Conservation (phyloP, 2,888 invertebrate species). For the Drosophila falleni region DNA sequence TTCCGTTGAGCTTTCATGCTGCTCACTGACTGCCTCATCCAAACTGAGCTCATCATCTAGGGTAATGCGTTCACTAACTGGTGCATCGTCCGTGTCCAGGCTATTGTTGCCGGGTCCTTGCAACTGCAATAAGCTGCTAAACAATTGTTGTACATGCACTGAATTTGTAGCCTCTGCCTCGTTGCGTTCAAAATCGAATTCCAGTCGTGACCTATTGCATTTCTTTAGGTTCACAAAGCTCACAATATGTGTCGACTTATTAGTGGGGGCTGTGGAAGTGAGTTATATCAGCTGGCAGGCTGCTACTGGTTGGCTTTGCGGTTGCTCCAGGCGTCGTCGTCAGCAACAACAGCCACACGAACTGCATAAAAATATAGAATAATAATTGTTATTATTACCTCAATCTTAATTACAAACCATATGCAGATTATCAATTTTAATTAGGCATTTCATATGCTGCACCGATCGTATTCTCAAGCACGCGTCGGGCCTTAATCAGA, state of each 20-base stretch:
- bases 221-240: constrained; percentile 69
- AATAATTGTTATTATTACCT: constrained; percentile 28
- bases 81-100: constrained; percentile 69
- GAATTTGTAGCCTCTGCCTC: constrained; percentile 59
- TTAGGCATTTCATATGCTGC: constrained; percentile 63
- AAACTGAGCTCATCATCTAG: constrained; percentile 66
- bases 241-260: constrained; percentile 65
- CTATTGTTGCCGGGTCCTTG: constrained; percentile 50
- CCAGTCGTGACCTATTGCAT: constrained; percentile 42
- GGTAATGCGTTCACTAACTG: constrained; percentile 60
- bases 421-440: constrained; percentile 49
- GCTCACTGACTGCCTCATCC: constrained; percentile 56
- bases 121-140: constrained; percentile 67
- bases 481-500: constrained; percentile 55
- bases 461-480: constrained; percentile 17
- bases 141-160: constrained; percentile 63
- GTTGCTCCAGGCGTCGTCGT: constrained; percentile 26
- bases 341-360: constrained; percentile 59
- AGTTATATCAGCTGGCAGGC: constrained; percentile 19
- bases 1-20: constrained; percentile 68
- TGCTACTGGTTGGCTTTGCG: constrained; percentile 46
- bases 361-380: constrained; percentile 41
- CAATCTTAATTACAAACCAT: constrained; percentile 46
- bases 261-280: constrained; percentile 36
- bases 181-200: constrained; percentile 74